Base-by-base conservation (phyloP, 2,888 invertebrate species). In the Pristionchus exspectatus region DNA sequence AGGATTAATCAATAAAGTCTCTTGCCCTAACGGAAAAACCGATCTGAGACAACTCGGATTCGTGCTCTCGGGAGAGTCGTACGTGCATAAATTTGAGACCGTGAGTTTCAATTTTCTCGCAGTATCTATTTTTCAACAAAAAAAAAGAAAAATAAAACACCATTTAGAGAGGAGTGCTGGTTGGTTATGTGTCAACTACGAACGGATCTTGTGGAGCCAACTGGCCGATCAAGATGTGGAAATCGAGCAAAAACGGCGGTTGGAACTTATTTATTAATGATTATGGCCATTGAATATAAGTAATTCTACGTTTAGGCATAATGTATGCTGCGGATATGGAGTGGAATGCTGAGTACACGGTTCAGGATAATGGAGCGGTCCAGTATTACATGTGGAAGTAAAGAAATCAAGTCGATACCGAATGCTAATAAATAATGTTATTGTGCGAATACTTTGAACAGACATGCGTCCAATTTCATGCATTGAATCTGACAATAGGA, bases 371-470 rank as follows among this genome's bases (percentile, higher is more conserved):
- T 16, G 72, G 72, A 30, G 14, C 9, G 18, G 18, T 72, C 30
- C 72, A 16, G 72, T 72, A 18, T 30, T 72, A 72, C 72, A 72
- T 72, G 72, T 72, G 72, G 72, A 33, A 30, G 27, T 72, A 33
- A 72, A 63, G 56, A 56, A 56, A 0, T 2, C 9, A 12, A 21
- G 21, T 9, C 3, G 56, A 56, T 18, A 5, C 21, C 18, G 14
- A 56, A 18, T 16, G 56, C 18, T 16, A 56, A 56, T 56, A 56
- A 56, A 18, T 9, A 21, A 56, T 56, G 56, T 21, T 4, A 0
- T 21, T 16, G 14, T 21, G 16, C 56, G 18, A 56, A 56, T 56
- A 21, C 21, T 18, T 16, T 56, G 56, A 9, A 10, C 44, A 50
- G 44, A 50, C 44, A 10, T 50, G 4, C 44, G 9, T 50, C 44